A percentile compares a stretch with the other conserved stretches of the same genome.
Conservation (phyloP, 2,797 vertebrate genomes). For the Squalus acanthias region DNA sequence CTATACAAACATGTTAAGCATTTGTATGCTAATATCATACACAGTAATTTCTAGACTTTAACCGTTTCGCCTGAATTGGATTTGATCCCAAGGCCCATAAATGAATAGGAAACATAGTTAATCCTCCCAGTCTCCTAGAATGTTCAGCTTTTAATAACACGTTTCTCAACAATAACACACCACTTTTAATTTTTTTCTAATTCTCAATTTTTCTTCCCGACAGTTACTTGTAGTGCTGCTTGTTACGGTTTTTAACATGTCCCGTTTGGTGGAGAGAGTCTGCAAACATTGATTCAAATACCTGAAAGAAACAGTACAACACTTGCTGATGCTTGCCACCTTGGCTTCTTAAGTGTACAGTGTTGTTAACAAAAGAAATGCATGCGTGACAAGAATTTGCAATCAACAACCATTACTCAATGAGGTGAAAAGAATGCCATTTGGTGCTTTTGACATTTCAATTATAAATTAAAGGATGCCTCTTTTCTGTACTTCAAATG, state of each 20-base stretch:
- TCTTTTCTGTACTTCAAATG: not conserved
- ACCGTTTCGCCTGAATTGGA: not conserved
- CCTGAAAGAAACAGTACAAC: not conserved
- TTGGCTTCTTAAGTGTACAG: not conserved
- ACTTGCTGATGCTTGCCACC: not conserved
- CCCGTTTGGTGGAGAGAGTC: not conserved
- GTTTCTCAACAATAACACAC: not conserved
- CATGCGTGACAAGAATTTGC: conserved; percentile 5
- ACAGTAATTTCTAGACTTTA: not conserved
- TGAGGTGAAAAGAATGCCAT: not conserved
- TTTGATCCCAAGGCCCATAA: not conserved
- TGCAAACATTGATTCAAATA: conserved; percentile 4
- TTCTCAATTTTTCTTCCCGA: not conserved
- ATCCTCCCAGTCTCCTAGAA: not conserved
- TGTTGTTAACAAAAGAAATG: not conserved
- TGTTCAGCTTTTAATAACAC: not conserved
- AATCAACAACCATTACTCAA: not conserved
- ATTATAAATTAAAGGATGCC: not conserved
- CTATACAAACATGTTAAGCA: not conserved
- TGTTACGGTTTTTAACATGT: conserved; percentile 27
- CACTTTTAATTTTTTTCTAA: not conserved
- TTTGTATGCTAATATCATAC: not conserved
- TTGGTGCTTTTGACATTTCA: not conserved
- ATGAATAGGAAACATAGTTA: not conserved
- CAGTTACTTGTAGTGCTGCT: not conserved